Evolutionary conservation across 2,797 vertebrate genomes (phyloP), one percentile per base, ranked within the genome.

Genomic region (Melanotaenia parkinsoni): DNA sequence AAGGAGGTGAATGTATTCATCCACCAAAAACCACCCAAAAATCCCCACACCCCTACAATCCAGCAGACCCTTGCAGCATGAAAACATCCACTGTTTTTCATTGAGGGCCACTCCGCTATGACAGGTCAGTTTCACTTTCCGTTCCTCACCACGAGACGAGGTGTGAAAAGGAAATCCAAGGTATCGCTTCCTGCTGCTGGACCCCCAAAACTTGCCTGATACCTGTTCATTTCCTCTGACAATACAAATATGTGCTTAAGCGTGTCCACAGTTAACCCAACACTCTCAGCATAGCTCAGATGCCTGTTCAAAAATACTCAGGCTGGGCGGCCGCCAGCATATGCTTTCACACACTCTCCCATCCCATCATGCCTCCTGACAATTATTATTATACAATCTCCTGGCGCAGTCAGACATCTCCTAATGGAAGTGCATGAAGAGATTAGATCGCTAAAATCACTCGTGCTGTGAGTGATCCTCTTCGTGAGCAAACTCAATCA

Each of bases 401-500:
- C 67, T 18, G 72, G 69, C 68, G 22, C 77, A 67, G 68, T 0
- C 28, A 85, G 72, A 79, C 56, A 11, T 70, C 56, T 67, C 50
- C 35, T 77, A 66, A 86, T 86, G 79, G 80, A 86, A 73, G 72
- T 22, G 53, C 70, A n/a, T 0, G 33, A 58, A 40, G 20, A 83
- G 78, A 89, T 90, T 81, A 84, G 69, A 83, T 89, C 60, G 4
- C 57, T 75, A 28, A 82, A 79, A 80, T 85, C 78, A 73, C 67
- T 66, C 13, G 16, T 13, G 16, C 58, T 3, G 32, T 24, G 22
- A 84, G 58, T 51, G 72, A 88, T 81, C 78, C 70, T 79, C 79
- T 84, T 75, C 54, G n/a, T 73, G 65, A 63, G 67, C 66, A 77
- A 75, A 85, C 82, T 83, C 87, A 67, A 81, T 86, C 77, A 86